These are phyloP conservation scores for Drosophila pruinosa DNA, from an alignment of 1,140 invertebrate species.

Conservation along the genomic window DNA sequence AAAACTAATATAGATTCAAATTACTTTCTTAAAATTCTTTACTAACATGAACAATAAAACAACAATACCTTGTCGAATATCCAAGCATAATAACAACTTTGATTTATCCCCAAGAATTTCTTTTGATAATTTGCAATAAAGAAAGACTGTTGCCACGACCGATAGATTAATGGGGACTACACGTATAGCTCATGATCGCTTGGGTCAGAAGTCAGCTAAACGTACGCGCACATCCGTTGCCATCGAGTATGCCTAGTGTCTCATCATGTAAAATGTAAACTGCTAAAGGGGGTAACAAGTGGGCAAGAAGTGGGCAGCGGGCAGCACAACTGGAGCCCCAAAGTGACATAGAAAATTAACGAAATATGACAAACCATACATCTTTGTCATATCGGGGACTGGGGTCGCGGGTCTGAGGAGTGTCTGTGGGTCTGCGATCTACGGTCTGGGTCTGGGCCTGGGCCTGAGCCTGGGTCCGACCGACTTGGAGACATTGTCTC, in stretches of 20 bases:
- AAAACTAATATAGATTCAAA: no score
- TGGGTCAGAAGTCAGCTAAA: conserved; percentile 65
- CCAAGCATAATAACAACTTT: not conserved
- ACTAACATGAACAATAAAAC: no score
- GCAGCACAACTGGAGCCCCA: conserved; percentile 46
- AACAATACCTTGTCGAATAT: no score
- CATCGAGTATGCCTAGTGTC: conserved; percentile 2
- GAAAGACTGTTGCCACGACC: conserved; percentile 34
- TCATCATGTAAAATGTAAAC: conserved; percentile 41
- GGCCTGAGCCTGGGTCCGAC: not conserved
- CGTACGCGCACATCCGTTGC: conserved; percentile 57
- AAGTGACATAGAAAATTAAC: conserved; percentile 72
- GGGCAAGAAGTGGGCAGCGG: conserved; percentile 37
- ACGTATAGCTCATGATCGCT: conserved; percentile 24
- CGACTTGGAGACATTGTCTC: conserved; percentile 62
- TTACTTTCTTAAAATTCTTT: no score
- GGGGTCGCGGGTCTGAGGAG: not conserved
- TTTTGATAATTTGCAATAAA: conserved; percentile 20
- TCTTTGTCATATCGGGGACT: conserved; percentile 54
- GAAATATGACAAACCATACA: conserved; percentile 66
- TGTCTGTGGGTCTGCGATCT: not conserved
- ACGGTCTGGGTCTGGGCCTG: not conserved
- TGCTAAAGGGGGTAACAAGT: conserved; percentile 31
- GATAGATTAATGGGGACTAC: not conserved
- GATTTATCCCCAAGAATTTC: not conserved